Percentiles rank a stretch among this genome's conserved stretches.
phyloP scores from a whole-genome alignment of 2,888 invertebrate genomes.

The Celastrina argiolus region DNA sequence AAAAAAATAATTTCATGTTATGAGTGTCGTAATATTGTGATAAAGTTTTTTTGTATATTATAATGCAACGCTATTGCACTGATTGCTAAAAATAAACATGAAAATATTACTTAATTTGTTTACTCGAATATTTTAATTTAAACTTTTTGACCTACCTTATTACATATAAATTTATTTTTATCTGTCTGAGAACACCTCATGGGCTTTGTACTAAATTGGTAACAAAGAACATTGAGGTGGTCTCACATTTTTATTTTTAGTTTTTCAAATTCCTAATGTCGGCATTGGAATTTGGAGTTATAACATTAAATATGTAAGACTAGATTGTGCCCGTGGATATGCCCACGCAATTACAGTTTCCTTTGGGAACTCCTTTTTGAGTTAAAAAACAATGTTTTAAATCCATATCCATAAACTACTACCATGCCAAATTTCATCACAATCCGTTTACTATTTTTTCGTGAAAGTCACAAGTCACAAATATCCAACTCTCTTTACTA shows the following conservation, averaged over 20 bases:
- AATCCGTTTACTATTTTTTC: no score
- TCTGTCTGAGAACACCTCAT: background rate
- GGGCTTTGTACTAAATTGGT: background rate
- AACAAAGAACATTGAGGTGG: background rate
- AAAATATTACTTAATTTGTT: background rate
- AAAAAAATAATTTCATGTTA: background rate
- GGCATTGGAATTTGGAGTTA: background rate
- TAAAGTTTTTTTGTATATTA: background rate
- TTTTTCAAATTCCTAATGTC: background rate
- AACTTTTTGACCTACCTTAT: background rate
- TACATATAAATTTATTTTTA: background rate
- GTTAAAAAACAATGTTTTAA: no score
- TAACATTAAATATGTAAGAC: background rate
- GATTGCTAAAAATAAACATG: background rate
- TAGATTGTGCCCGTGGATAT: no score
- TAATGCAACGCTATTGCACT: background rate
- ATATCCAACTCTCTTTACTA: no score
- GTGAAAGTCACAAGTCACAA: no score
- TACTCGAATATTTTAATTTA: background rate
- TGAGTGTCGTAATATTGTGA: background rate
- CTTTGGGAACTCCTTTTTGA: no score
- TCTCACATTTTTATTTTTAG: background rate
- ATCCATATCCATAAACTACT: no score
- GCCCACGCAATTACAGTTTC: no score
- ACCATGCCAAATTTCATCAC: no score